These are phyloP conservation scores for Anodontia alba DNA, from an alignment of 2,888 invertebrate species.

Conservation along the genomic window DNA sequence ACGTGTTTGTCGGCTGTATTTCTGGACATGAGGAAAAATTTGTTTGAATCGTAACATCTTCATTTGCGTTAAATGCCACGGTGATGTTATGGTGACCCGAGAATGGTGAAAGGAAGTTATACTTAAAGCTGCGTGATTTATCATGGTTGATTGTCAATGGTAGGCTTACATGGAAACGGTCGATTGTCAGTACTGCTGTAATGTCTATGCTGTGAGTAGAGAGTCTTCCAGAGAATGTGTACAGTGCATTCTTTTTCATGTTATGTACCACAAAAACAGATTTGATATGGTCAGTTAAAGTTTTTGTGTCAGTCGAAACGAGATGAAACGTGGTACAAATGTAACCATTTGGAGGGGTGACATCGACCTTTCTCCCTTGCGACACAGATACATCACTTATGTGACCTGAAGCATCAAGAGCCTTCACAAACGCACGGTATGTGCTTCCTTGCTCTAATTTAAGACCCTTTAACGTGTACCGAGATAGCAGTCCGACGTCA, in stretches of 20 bases:
- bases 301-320: neutral
- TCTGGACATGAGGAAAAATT: neutral
- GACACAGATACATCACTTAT: conserved; percentile 37
- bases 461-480: conserved; percentile 31
- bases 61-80: neutral
- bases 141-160: neutral
- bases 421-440: conserved; percentile 53
- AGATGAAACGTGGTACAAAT: conserved; percentile 22
- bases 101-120: neutral
- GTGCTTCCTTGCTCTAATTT: conserved; percentile 32
- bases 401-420: conserved; percentile 56
- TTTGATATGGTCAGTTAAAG: neutral
- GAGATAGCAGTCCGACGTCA: conserved; percentile 18
- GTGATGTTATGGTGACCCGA: neutral
- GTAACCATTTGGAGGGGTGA: conserved; percentile 47
- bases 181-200: neutral
- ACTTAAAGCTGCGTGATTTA: neutral
- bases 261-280: neutral
- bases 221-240: neutral
- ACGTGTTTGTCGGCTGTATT: neutral
- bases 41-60: neutral
- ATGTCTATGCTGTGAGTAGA: neutral
- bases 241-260: neutral
- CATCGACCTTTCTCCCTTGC: conserved; percentile 42
- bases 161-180: neutral